Evolutionary conservation across 2,888 invertebrate genomes (phyloP), one percentile per base, ranked within the genome.

Genomic region (Drosophila mimetica): DNA sequence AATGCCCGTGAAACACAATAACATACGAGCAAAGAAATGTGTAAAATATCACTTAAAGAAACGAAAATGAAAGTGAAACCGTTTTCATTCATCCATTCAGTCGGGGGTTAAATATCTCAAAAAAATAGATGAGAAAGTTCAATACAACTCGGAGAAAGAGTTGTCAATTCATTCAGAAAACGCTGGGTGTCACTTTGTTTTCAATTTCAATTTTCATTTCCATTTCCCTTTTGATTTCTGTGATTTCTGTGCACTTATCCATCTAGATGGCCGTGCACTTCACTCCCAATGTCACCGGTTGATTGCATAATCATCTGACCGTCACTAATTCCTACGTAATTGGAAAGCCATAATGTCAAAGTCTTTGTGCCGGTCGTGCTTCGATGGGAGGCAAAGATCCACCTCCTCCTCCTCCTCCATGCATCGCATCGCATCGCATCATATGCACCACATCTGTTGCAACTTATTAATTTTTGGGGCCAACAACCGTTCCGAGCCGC

Each of bases 41-140:
- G 54, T 53, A 81, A 81, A 81, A 69, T 67, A 71, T 73, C 64
- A 57, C 58, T 50, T 50, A 59, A 61, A 25, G 25, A 81, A 46
- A 63, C 41, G 67, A 79, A 79, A 81, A 78, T 61, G 76, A 79
- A 79, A 81, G 82, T 79, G 53, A 74, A 61, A 73, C 71, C 59
- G 52, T 73, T 52, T 73, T 47, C 41, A 39, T 63, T 60, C 36
- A 32, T 44, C 28, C 41, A 51, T 71, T 47, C 39, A 69, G 28
- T 18, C 50, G 25, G 25, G 7, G 25, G 25, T 1, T 7, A 39
- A 18, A 58, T 46, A 34, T 22, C 51, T 46, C 30, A 50, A 32
- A 58, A 42, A 66, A 73, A 66, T 51, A 52, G 52, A 74, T 54
- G 75, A 75, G 70, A 75, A 74, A 74, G 63, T 75, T 50, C 20